phyloP scores from a whole-genome alignment of 2,888 invertebrate species.

The Spisula solida region DNA sequence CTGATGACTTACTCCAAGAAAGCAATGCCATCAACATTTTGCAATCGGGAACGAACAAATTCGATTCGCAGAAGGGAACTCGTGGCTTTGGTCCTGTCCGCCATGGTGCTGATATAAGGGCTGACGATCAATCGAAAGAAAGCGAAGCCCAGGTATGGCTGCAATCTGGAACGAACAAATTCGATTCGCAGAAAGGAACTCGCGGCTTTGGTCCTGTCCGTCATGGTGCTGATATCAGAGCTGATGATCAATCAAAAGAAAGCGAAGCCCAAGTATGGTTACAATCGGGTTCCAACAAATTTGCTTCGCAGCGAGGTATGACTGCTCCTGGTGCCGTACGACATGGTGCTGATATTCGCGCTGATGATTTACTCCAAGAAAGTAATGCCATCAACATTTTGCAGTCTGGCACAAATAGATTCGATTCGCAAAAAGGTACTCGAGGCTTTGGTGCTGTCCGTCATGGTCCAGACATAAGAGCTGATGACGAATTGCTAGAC shows the following conservation, averaged over 20 bases:
- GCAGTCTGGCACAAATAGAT: constrained; percentile 86
- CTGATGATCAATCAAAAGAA: constrained; percentile 82
- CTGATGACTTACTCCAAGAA: constrained; percentile 74
- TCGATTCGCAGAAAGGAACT: constrained; percentile 81
- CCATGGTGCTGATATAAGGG: constrained; percentile 81
- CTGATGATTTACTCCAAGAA: constrained; percentile 81
- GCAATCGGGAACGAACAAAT: constrained; percentile 86
- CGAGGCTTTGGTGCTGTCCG: constrained; percentile 80
- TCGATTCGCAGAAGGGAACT: constrained; percentile 84
- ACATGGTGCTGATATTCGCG: constrained; percentile 86
- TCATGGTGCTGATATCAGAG: constrained; percentile 86
- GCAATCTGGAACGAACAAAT: constrained; percentile 83
- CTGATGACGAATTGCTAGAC: constrained; percentile 81
- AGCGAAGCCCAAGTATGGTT: constrained; percentile 84
- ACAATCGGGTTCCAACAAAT: constrained; percentile 86
- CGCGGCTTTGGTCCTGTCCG: constrained; percentile 81
- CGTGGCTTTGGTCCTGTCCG: constrained; percentile 82
- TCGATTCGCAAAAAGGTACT: constrained; percentile 86
- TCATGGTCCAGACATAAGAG: constrained; percentile 86
- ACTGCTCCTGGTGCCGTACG: constrained; percentile 79
- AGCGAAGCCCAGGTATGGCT: constrained; percentile 79
- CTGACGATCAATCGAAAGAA: constrained; percentile 75
- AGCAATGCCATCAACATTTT: constrained; percentile 76
- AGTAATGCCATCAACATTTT: constrained; percentile 83
- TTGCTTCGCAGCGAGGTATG: constrained; percentile 86